Evolutionary conservation across 1,140 invertebrate genomes (phyloP).

Genomic region (Bombus balteatus): DNA sequence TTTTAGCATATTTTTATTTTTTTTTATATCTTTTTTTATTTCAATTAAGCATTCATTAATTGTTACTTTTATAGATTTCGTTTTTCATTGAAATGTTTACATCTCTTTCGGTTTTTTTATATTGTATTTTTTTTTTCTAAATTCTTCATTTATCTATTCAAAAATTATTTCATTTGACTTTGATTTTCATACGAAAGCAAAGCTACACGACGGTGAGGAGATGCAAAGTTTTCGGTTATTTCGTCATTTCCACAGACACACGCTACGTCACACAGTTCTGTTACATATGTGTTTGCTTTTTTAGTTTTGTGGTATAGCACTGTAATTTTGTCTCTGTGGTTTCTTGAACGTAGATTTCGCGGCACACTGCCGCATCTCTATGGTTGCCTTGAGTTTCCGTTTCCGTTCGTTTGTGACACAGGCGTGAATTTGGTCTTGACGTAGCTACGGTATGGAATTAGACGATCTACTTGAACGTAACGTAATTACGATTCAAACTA

Average conservation of each 20-base stretch:
- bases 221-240: neutral
- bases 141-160: neutral
- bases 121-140: neutral
- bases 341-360: conserved; percentile 23
- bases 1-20: neutral
- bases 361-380: neutral
- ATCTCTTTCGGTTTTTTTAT: neutral
- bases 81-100: too few relatives aligned
- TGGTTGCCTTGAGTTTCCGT: neutral
- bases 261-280: neutral
- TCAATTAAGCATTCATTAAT: neutral
- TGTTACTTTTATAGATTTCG: neutral
- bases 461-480: neutral
- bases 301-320: neutral
- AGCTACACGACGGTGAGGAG: conserved; percentile 42
- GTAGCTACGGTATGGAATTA: neutral
- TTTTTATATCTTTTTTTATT: neutral
- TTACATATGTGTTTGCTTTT: conserved; percentile 34
- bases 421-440: conserved; percentile 5
- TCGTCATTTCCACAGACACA: neutral
- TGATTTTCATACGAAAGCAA: neutral
- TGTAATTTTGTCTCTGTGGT: conserved; percentile 11
- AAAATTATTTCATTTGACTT: neutral
- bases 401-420: neutral
- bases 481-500: neutral